phyloP scores from a whole-genome alignment of 2,797 vertebrate species.

The Knipowitschia caucasica region DNA sequence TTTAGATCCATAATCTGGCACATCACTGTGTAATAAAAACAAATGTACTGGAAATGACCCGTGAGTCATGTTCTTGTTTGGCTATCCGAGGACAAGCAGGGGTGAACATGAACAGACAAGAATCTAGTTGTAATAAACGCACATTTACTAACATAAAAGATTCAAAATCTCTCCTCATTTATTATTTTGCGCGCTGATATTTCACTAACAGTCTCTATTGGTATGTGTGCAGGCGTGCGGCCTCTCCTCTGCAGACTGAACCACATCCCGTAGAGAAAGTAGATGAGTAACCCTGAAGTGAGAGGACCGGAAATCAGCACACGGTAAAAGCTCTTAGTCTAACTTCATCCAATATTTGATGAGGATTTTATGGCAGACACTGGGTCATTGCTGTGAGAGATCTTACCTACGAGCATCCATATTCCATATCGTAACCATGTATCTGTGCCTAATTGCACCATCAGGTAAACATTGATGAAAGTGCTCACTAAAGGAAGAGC shows the following conservation, averaged over 20 bases:
- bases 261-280: constrained; percentile 80
- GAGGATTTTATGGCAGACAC: background rate
- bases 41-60: background rate
- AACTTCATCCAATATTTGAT: background rate
- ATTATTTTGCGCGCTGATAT: constrained; percentile 29
- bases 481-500: constrained; percentile 79
- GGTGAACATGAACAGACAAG: constrained; percentile 3
- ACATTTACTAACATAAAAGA: constrained; percentile 45
- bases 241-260: constrained; percentile 73
- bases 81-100: background rate
- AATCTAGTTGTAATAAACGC: constrained; percentile 21
- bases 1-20: background rate
- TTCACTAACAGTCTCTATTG: constrained; percentile 49
- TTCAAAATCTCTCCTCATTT: constrained; percentile 58
- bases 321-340: constrained; percentile 3
- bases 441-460: constrained; percentile 74
- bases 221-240: constrained; percentile 7
- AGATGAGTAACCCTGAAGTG: constrained; percentile 78
- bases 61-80: background rate
- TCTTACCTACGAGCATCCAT: constrained; percentile 84
- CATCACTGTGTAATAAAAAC: constrained; percentile 17
- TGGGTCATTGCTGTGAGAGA: background rate
- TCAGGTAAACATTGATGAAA: constrained; percentile 78
- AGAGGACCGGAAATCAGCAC: background rate
- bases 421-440: constrained; percentile 82